A percentile compares a stretch with the other conserved stretches of the same genome.
phyloP scores from a whole-genome alignment of 1,140 invertebrate genomes.

The Danaus melanippus region DNA sequence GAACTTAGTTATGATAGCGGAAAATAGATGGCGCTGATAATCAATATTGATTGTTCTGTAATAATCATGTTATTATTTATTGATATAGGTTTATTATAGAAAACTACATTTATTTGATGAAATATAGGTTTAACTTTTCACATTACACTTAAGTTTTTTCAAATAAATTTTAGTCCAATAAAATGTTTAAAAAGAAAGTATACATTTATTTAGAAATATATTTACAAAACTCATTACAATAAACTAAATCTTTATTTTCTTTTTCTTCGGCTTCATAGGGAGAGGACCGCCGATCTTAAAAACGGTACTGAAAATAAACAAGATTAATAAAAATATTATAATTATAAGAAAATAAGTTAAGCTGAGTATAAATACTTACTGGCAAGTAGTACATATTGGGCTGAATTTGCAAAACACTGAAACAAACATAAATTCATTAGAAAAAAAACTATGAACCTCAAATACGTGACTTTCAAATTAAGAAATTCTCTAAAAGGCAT shows the following conservation, averaged over 20 bases:
- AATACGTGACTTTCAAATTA: not conserved
- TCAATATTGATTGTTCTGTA: no score
- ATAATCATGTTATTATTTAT: no score
- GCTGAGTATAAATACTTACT: constrained; percentile 78
- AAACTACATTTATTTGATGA: no score
- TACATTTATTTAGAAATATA: no score
- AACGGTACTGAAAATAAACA: constrained; percentile 80
- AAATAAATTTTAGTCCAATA: no score
- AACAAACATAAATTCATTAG: constrained; percentile 58
- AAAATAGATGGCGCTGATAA: no score
- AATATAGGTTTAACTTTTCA: no score
- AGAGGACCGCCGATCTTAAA: constrained; percentile 85
- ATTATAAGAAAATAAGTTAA: not conserved
- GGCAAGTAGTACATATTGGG: constrained; percentile 97
- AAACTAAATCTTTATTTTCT: constrained; percentile 70
- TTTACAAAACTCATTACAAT: not conserved
- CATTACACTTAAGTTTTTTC: no score
- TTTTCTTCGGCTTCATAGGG: constrained; percentile 82
- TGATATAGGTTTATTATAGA: no score
- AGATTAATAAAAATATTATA: not conserved
- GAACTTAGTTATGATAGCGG: no score
- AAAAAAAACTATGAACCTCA: constrained; percentile 17
- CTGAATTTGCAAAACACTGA: constrained; percentile 97
- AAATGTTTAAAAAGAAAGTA: no score
- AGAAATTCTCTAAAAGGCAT: no score